Conservation (phyloP, 2,113 vertebrate species). For the Eulemur macaco region DNA sequence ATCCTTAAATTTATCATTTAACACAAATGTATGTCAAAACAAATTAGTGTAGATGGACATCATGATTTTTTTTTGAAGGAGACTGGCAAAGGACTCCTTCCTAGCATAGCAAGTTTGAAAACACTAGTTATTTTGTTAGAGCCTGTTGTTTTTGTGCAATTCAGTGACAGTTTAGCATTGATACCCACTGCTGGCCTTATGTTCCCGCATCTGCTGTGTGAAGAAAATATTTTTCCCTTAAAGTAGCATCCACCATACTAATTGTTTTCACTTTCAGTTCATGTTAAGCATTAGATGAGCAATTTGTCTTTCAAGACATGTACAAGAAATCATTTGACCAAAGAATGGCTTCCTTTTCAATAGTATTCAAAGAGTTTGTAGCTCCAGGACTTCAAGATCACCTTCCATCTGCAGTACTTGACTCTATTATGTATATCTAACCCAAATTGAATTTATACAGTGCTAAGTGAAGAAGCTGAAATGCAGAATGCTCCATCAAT, state of each 20-base stretch:
- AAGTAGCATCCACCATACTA: slow-evolving; percentile 71
- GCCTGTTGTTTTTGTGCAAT: slow-evolving; percentile 80
- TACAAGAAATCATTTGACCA: neutral
- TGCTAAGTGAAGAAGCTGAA: neutral
- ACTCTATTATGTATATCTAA: neutral
- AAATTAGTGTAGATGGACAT: slow-evolving; percentile 76
- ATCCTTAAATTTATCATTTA: slow-evolving; percentile 63
- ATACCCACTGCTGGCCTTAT: slow-evolving; percentile 83
- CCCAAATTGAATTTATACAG: slow-evolving; percentile 7
- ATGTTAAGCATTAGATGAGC: slow-evolving; percentile 42
- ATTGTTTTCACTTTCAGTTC: slow-evolving; percentile 51
- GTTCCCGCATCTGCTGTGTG: slow-evolving; percentile 79
- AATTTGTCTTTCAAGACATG: slow-evolving; percentile 42
- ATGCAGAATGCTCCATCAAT: neutral
- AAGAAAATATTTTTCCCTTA: slow-evolving; percentile 70
- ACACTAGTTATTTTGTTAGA: slow-evolving; percentile 72
- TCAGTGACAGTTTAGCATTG: slow-evolving; percentile 77
- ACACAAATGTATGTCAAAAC: slow-evolving; percentile 72
- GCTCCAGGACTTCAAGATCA: neutral
- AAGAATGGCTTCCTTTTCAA: neutral
- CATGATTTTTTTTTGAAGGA: slow-evolving; percentile 49
- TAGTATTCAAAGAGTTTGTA: neutral
- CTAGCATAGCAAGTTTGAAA: slow-evolving; percentile 78
- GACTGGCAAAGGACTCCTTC: slow-evolving; percentile 75
- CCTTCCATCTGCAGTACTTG: neutral